These are phyloP conservation scores for Sciurus carolinensis DNA, from an alignment of 2,797 vertebrate species.

Conservation along the genomic window DNA sequence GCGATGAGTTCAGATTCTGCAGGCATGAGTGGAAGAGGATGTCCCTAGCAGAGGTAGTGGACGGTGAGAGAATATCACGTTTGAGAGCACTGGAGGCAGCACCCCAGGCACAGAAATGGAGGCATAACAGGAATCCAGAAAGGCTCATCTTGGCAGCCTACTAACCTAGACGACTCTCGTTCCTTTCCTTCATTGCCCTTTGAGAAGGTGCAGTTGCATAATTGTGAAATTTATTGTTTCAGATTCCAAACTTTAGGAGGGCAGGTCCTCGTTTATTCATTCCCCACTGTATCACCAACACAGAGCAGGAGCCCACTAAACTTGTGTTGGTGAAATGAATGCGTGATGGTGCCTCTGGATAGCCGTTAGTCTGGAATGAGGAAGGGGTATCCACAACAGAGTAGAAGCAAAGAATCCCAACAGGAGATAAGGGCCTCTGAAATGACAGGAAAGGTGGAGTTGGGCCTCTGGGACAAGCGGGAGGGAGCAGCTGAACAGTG, in stretches of 20 bases:
- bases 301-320: background rate
- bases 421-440: background rate
- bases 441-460: background rate
- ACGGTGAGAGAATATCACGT: background rate
- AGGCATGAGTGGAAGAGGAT: background rate
- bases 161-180: background rate
- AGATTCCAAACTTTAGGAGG: background rate
- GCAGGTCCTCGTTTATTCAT: background rate
- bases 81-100: background rate
- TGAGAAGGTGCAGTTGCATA: background rate
- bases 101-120: background rate
- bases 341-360: background rate
- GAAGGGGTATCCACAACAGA: background rate
- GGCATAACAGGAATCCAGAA: background rate
- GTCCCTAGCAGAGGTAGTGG: background rate
- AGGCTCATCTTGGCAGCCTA: background rate
- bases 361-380: background rate
- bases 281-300: background rate
- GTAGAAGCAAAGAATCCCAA: background rate
- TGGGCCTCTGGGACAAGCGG: background rate
- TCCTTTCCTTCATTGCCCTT: background rate
- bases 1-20: background rate
- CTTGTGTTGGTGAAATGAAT: background rate
- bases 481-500: accelerated
- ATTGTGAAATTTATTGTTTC: background rate